Base-by-base conservation (phyloP, 2,888 invertebrate species). In the Papilio protenor region DNA sequence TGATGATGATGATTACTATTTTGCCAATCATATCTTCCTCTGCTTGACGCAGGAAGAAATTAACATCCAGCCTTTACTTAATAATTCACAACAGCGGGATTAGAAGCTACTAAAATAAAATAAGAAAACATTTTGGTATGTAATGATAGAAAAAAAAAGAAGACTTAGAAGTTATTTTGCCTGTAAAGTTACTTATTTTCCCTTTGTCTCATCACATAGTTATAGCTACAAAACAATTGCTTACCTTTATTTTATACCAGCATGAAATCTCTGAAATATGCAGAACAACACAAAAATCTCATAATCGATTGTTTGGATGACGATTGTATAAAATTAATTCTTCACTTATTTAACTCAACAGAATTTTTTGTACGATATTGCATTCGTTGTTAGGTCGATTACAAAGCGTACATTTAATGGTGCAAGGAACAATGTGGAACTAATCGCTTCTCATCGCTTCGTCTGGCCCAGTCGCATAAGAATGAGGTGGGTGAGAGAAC, bases 401-500 rank as follows among this genome's bases (percentile, higher is more conserved):
- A 66, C 75, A 76, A 79, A 74, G 77, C 47, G 27, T 72, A 75
- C 57, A 52, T 18, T 73, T 76, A 76, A 73, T 76, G 72, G 27
- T 73, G 78, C 72, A 47, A 75, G 71, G 59, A 69, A 47, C 33
- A 73, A 61, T 57, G 73, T 80, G 75, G 55, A 78, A 79, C 83
- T 59, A 84, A 84, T 84, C 80, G 76, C 77, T 81, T 83, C 76
- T 83, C 76, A 80, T 69, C 81, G 83, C 80, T 76, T 52, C 57
- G 57, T 47, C 14, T n/a, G 47, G 3, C 27, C 8, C 64, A 75
- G 71, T 61, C 75, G 45, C 61, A 72, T 47, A 64, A 57, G 61
- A 47, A 71, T 64, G 64, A 72, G 57, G 52, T 64, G 52, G 45
- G 45, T n/a, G 75, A 74, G 59, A 71, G 45, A 61, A 78, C 78